Evolutionary conservation across 2,888 invertebrate genomes (phyloP).

Genomic region (Phytoseiulus persimilis): DNA sequence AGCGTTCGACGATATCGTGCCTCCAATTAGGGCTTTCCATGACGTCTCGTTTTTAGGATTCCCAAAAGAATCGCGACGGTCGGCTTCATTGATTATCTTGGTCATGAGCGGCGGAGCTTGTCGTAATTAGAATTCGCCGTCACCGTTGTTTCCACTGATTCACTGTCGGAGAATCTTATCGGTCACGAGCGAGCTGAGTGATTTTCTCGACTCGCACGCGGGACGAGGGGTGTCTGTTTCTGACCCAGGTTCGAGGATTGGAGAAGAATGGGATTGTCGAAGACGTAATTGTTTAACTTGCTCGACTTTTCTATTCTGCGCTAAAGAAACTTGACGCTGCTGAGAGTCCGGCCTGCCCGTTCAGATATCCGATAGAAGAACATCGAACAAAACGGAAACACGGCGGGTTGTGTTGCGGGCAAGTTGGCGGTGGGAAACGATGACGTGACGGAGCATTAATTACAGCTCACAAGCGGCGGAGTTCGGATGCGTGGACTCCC

Average conservation of each 20-base stretch:
- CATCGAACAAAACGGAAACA: background rate
- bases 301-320: too few relatives aligned
- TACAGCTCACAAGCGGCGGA: background rate
- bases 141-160: background rate
- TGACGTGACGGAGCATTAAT: background rate
- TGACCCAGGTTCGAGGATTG: background rate
- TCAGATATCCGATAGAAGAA: background rate
- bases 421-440: background rate
- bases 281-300: background rate
- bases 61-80: background rate
- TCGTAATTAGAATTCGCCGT: background rate
- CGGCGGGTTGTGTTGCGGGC: background rate
- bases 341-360: background rate
- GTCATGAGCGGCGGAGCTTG: background rate
- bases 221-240: background rate
- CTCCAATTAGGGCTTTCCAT: background rate
- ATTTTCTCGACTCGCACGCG: background rate
- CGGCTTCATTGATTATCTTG: background rate
- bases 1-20: background rate
- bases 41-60: conserved; percentile 5
- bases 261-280: background rate
- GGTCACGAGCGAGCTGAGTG: background rate
- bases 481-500: background rate
- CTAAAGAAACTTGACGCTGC: too few relatives aligned
- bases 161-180: background rate